Conservation (phyloP, 1,140 invertebrate genomes). For the Hestina assimilis region DNA sequence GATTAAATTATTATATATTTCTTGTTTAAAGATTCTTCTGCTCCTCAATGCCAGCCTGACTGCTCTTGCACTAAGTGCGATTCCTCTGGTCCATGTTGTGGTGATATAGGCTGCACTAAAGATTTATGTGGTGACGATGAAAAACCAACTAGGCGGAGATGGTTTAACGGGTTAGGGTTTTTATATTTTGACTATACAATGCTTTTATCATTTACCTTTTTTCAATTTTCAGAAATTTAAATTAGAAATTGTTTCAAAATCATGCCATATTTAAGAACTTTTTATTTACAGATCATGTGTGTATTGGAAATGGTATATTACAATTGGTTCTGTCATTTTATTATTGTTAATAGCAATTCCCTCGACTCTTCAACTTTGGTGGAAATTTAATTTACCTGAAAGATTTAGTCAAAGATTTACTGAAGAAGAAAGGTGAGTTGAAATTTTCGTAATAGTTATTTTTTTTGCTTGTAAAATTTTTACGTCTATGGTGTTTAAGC, state of each 20-base stretch:
- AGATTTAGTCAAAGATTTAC: background rate
- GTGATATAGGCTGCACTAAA: slow-evolving; percentile 31
- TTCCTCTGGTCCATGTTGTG: slow-evolving; percentile 28
- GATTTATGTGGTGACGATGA: slow-evolving; percentile 22
- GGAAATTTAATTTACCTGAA: background rate
- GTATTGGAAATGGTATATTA: background rate
- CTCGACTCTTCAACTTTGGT: background rate
- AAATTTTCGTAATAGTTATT: too few relatives aligned
- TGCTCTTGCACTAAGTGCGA: slow-evolving; percentile 37
- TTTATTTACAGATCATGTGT: background rate
- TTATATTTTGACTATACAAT: background rate
- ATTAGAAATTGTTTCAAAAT: background rate
- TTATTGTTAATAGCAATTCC: background rate
- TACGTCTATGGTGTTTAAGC: too few relatives aligned
- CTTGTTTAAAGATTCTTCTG: slow-evolving; percentile 11
- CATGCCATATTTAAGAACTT: background rate
- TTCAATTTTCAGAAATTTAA: background rate
- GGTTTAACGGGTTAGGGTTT: background rate
- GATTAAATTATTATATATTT: background rate
- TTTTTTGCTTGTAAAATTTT: too few relatives aligned
- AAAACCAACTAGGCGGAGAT: slow-evolving; percentile 3
- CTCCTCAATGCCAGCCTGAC: slow-evolving; percentile 26
- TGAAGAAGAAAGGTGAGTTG: background rate
- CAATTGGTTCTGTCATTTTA: background rate
- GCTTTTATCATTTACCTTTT: background rate